A percentile compares a stretch with the other conserved stretches of the same genome.
Evolutionary conservation across 2,888 invertebrate genomes (phyloP).

Genomic region (Pammene fasciana): DNA sequence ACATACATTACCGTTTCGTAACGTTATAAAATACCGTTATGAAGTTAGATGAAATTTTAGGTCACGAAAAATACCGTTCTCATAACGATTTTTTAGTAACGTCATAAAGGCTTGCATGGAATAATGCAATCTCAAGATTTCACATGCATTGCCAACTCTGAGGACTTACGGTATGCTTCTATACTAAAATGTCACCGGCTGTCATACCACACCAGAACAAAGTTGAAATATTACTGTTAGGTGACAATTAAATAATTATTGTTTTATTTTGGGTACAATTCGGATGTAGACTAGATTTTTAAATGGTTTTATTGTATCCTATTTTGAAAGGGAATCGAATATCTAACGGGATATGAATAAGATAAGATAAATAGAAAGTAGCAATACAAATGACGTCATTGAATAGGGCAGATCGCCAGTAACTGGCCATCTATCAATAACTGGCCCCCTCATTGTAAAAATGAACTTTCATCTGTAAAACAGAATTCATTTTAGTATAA

Average conservation of each 20-base stretch:
- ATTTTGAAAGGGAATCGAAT: not conserved
- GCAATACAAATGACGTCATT: too few relatives aligned
- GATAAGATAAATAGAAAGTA: too few relatives aligned
- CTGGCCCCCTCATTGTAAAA: too few relatives aligned
- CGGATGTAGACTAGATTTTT: not conserved
- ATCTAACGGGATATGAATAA: too few relatives aligned
- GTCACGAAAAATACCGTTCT: not conserved
- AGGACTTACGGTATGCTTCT: not conserved
- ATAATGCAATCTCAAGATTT: slow-evolving; percentile 26
- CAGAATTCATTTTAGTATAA: too few relatives aligned
- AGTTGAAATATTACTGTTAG: not conserved
- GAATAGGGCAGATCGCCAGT: too few relatives aligned
- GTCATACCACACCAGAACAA: slow-evolving; percentile 10
- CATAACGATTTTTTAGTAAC: slow-evolving; percentile 13
- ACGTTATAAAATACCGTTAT: slow-evolving; percentile 15
- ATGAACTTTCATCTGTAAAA: too few relatives aligned
- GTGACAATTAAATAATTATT: not conserved
- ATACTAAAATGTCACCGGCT: slow-evolving; percentile 12
- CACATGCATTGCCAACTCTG: slow-evolving; percentile 29
- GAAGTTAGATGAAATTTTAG: not conserved
- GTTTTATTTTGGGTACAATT: slow-evolving; percentile 13
- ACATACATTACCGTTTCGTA: slow-evolving; percentile 7
- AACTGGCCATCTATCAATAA: too few relatives aligned
- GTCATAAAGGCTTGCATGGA: slow-evolving; percentile 12
- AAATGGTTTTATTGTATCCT: not conserved